Conservation (phyloP, 1,140 invertebrate genomes). For the Plutomurus gul region DNA sequence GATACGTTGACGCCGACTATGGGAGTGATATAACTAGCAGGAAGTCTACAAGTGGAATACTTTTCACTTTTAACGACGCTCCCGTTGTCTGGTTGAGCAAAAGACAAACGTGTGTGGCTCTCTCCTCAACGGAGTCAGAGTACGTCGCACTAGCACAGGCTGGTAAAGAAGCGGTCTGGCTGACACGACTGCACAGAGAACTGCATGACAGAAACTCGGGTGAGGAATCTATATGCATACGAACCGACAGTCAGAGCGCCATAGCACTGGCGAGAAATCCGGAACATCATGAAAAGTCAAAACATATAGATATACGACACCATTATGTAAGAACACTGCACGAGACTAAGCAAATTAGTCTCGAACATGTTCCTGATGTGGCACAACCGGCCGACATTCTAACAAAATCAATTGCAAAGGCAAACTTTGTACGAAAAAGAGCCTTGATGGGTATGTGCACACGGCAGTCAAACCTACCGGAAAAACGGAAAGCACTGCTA, state of each 20-base stretch:
- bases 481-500: not conserved
- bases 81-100: slow-evolving; percentile 51
- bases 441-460: not conserved
- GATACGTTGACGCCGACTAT: slow-evolving; percentile 37
- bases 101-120: slow-evolving; percentile 51
- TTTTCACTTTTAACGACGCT: slow-evolving; percentile 43
- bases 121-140: slow-evolving; percentile 55
- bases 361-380: slow-evolving; percentile 39
- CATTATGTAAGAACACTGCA: slow-evolving; percentile 54
- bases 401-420: slow-evolving; percentile 42
- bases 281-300: slow-evolving; percentile 56
- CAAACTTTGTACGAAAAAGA: not conserved
- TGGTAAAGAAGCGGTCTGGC: slow-evolving; percentile 53
- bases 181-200: not conserved
- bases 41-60: slow-evolving; percentile 46
- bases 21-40: slow-evolving; percentile 41
- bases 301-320: slow-evolving; percentile 58
- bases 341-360: slow-evolving; percentile 8
- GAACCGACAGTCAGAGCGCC: slow-evolving; percentile 57
- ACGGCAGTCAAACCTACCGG: not conserved
- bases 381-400: slow-evolving; percentile 49
- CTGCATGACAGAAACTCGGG: not conserved
- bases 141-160: slow-evolving; percentile 53
- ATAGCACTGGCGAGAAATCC: slow-evolving; percentile 56
- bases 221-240: not conserved